Percentiles rank a stretch among this genome's conserved stretches.
Conservation (phyloP, 2,888 invertebrate species). For the Sericinus montela region DNA sequence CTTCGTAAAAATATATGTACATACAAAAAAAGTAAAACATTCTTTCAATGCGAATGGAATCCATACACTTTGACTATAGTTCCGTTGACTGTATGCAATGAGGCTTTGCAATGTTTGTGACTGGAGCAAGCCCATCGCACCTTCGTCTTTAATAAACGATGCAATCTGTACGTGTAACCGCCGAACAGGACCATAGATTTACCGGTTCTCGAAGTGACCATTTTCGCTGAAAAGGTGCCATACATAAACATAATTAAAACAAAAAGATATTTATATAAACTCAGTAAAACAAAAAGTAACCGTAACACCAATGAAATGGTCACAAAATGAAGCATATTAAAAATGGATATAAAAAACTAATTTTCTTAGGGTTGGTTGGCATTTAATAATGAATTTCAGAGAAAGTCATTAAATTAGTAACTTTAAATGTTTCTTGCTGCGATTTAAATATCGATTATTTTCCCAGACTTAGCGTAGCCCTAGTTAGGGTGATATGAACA, state of each 20-base stretch:
- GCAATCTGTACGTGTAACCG: constrained; percentile 25
- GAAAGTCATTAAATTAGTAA: too few relatives aligned
- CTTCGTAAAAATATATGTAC: background rate
- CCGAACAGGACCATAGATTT: constrained; percentile 25
- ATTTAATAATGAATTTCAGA: too few relatives aligned
- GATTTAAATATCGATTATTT: too few relatives aligned
- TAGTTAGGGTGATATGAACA: too few relatives aligned
- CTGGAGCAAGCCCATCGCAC: constrained; percentile 28
- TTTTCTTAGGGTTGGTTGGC: too few relatives aligned
- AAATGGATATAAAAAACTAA: too few relatives aligned
- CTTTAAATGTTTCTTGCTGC: too few relatives aligned
- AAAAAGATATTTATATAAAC: background rate
- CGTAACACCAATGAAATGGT: too few relatives aligned
- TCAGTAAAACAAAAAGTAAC: too few relatives aligned
- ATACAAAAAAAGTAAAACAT: background rate
- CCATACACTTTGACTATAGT: constrained; percentile 38
- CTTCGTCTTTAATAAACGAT: constrained; percentile 7
- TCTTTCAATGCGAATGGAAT: constrained; percentile 26
- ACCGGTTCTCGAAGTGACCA: constrained; percentile 35
- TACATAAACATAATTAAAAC: background rate
- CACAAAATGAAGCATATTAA: too few relatives aligned
- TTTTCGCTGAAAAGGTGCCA: constrained; percentile 37
- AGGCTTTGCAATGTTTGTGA: constrained; percentile 24
- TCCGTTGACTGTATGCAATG: constrained; percentile 33
- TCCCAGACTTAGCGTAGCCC: too few relatives aligned